Conservation (phyloP, 2,888 invertebrate genomes). For the Orgyia antiqua region DNA sequence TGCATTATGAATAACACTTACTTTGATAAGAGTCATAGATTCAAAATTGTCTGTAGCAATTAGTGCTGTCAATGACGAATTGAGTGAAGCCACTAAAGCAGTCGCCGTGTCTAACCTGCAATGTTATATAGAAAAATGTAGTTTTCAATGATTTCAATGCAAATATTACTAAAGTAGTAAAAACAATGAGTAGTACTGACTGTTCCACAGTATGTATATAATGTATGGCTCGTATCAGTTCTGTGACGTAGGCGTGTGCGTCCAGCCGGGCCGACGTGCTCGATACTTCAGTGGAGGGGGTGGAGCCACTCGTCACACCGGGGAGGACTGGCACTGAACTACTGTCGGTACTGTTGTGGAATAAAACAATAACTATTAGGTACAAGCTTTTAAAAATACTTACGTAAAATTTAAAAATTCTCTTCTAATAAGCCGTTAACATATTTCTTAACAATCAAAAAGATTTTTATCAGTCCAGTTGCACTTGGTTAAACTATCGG, state of each 20-base stretch:
- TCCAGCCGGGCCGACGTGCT: conserved; percentile 36
- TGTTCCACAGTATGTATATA: conserved; percentile 61
- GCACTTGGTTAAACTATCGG: too few species aligned
- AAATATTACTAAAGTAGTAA: neutral
- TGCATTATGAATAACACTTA: too few species aligned
- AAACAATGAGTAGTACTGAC: conserved; percentile 41
- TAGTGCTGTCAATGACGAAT: conserved; percentile 84
- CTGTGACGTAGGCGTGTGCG: conserved; percentile 56
- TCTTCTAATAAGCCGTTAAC: too few species aligned
- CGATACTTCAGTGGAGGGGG: conserved; percentile 20
- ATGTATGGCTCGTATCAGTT: conserved; percentile 56
- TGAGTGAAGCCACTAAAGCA: conserved; percentile 80
- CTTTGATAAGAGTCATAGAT: conserved; percentile 84
- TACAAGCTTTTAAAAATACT: neutral
- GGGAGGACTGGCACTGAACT: conserved; percentile 48
- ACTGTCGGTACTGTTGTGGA: conserved; percentile 27
- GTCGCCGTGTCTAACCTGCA: conserved; percentile 78
- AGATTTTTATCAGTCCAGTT: too few species aligned
- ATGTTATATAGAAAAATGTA: too few species aligned
- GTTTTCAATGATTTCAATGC: neutral
- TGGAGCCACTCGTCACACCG: conserved; percentile 27
- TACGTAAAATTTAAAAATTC: too few species aligned
- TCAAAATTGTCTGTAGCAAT: conserved; percentile 88
- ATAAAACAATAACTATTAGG: neutral
- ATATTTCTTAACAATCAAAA: too few species aligned